Conservation (phyloP, 2,888 invertebrate species). For the Megaustenia siamemsis region DNA sequence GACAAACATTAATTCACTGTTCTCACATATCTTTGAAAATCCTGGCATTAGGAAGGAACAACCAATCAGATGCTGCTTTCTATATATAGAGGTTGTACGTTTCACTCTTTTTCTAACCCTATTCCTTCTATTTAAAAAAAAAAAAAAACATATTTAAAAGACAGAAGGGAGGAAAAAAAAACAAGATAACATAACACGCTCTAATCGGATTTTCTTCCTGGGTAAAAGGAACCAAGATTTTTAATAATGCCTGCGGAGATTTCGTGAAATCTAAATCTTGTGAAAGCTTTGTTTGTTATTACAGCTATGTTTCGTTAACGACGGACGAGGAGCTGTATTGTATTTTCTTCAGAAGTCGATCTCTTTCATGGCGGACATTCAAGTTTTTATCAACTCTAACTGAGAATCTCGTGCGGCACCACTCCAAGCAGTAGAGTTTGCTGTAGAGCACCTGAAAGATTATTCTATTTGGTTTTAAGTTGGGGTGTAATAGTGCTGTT, state of each 20-base stretch:
- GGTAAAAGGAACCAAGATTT: slow-evolving; percentile 20
- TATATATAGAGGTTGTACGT: not conserved
- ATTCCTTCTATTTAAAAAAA: not conserved
- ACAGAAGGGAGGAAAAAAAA: no score
- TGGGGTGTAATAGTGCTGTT: no score
- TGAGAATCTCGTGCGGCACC: no score
- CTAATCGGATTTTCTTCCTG: slow-evolving; percentile 28
- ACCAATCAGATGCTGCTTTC: not conserved
- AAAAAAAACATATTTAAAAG: no score
- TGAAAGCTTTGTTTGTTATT: slow-evolving; percentile 28
- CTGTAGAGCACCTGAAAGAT: no score
- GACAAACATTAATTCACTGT: slow-evolving; percentile 16
- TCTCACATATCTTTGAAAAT: not conserved
- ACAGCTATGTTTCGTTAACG: slow-evolving; percentile 18
- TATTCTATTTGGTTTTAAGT: no score
- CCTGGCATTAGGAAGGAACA: not conserved
- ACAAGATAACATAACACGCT: not conserved
- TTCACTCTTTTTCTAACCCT: not conserved
- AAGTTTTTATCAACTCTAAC: no score
- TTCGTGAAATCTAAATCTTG: slow-evolving; percentile 18
- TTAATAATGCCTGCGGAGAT: not conserved
- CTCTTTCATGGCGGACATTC: no score
- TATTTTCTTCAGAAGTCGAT: slow-evolving; percentile 14
- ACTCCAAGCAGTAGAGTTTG: no score
- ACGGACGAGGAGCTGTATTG: not conserved